phyloP scores from a whole-genome alignment of 1,140 invertebrate species.

The Trichonephila clavipes region DNA sequence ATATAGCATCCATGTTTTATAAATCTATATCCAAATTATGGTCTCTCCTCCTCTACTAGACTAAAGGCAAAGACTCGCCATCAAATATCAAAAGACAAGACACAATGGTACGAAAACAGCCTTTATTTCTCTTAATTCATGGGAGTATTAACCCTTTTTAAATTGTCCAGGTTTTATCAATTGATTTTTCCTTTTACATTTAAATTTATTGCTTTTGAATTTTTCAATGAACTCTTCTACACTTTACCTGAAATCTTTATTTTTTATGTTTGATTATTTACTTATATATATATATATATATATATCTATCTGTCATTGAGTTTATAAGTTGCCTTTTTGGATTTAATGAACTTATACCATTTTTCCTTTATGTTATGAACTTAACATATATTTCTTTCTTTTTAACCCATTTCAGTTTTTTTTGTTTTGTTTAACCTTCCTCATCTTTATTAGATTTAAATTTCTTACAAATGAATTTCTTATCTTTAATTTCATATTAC shows the following conservation, averaged over 20 bases:
- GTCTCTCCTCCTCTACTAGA: conserved; percentile 76
- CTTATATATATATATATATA: too few species aligned
- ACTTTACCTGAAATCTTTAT: not conserved
- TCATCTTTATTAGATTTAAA: not conserved
- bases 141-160: conserved; percentile 68
- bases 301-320: too few species aligned
- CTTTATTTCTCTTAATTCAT: conserved; percentile 61
- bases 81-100: conserved; percentile 74
- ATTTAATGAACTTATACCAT: too few species aligned
- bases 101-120: conserved; percentile 71
- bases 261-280: not conserved
- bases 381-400: not conserved
- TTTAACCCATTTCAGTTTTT: not conserved
- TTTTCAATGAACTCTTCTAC: conserved; percentile 13
- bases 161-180: conserved; percentile 38
- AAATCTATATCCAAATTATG: conserved; percentile 74
- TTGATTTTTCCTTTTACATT: not conserved
- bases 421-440: not conserved
- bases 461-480: not conserved
- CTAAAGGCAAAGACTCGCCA: conserved; percentile 72
- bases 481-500: not conserved
- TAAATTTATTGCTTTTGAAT: conserved; percentile 9
- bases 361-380: not conserved
- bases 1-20: conserved; percentile 75
- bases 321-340: not conserved